Percentiles rank a stretch among this genome's conserved stretches.
Evolutionary conservation across 2,797 vertebrate genomes (phyloP).

Genomic region (Mycteria americana): DNA sequence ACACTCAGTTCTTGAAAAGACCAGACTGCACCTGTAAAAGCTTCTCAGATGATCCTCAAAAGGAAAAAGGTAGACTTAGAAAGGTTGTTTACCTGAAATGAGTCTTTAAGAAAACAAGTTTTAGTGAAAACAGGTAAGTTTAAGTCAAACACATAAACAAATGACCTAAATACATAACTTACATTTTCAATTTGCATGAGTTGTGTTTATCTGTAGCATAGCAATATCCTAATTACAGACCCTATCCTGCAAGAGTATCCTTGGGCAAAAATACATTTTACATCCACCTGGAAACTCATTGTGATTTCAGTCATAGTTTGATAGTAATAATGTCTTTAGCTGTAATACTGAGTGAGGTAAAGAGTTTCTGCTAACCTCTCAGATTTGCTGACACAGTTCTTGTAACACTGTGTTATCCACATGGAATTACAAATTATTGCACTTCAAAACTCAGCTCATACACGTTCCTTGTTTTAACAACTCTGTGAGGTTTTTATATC

Average conservation of each 20-base stretch:
- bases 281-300: background rate
- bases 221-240: slow-evolving; percentile 18
- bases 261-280: background rate
- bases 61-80: background rate
- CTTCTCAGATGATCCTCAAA: background rate
- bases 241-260: background rate
- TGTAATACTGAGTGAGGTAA: background rate
- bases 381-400: background rate
- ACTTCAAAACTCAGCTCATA: background rate
- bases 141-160: background rate
- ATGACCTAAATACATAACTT: slow-evolving; percentile 23
- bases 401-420: background rate
- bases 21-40: background rate
- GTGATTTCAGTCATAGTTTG: background rate
- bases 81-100: background rate
- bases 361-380: background rate
- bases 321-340: background rate
- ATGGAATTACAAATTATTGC: background rate
- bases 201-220: background rate
- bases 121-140: background rate
- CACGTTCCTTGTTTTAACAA: background rate
- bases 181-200: background rate
- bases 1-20: background rate
- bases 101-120: background rate
- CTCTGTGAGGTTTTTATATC: background rate